phyloP scores from a whole-genome alignment of 1,140 invertebrate genomes.

The Asobara japonica region DNA sequence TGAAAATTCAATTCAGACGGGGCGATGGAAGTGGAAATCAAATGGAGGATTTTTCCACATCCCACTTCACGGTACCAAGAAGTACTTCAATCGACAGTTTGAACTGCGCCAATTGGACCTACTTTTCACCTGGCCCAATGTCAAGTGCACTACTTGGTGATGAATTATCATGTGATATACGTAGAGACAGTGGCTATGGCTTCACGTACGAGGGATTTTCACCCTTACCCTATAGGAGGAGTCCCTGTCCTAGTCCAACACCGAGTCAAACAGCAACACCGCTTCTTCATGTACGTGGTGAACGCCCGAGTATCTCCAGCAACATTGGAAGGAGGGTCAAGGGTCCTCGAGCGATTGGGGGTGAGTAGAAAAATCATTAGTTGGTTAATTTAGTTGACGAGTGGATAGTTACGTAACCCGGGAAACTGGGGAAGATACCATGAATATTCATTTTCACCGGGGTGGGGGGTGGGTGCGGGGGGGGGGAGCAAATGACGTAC shows the following conservation, averaged over 20 bases:
- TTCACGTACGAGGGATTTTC: conserved; percentile 38
- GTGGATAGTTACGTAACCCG: too few relatives aligned
- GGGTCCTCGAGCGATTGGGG: conserved; percentile 75
- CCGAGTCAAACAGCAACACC: background rate
- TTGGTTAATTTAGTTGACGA: too few relatives aligned
- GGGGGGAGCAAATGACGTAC: too few relatives aligned
- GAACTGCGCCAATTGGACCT: conserved; percentile 30
- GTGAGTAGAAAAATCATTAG: conserved; percentile 67
- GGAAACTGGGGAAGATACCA: too few relatives aligned
- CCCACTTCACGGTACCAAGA: conserved; percentile 63
- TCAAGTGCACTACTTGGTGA: background rate
- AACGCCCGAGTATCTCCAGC: conserved; percentile 71
- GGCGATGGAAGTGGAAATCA: conserved; percentile 4
- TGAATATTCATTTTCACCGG: background rate
- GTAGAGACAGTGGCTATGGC: conserved; percentile 40
- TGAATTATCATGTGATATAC: background rate
- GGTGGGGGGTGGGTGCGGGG: too few relatives aligned
- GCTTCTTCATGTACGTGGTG: conserved; percentile 1
- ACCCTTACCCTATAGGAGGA: conserved; percentile 58
- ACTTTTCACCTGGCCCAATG: conserved; percentile 1
- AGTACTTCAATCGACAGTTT: conserved; percentile 81
- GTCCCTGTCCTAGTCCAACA: conserved; percentile 41
- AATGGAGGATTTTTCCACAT: background rate
- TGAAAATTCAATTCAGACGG: background rate
- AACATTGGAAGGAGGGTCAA: conserved; percentile 78